Evolutionary conservation across 2,797 vertebrate species (phyloP).

Genomic region (Ispidina lecontei): DNA sequence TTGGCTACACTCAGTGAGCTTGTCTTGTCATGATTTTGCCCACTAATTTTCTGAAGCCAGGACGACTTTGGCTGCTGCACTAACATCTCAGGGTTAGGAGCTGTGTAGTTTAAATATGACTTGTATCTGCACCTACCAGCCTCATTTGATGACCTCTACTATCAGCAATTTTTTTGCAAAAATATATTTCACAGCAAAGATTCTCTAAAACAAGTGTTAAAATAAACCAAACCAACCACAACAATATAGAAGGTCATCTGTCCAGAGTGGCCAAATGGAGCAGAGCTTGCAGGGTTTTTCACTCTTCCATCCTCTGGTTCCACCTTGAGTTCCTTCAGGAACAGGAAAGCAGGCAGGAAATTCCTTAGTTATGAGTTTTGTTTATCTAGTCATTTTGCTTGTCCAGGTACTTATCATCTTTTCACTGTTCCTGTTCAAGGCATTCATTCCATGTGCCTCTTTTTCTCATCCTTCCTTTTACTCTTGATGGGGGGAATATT

Average conservation of each 20-base stretch:
- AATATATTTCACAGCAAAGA: neutral
- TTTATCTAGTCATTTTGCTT: conserved; percentile 35
- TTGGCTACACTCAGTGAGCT: neutral
- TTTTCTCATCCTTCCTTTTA: neutral
- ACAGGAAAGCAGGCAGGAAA: conserved; percentile 40
- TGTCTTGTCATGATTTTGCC: neutral
- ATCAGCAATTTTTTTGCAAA: neutral
- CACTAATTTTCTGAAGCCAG: neutral
- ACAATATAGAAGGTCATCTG: neutral
- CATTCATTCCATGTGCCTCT: neutral
- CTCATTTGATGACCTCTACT: neutral
- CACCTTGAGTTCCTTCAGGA: conserved; percentile 20
- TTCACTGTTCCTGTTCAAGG: conserved; percentile 33
- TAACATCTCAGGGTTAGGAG: neutral
- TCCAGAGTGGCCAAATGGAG: neutral
- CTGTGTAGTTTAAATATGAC: neutral
- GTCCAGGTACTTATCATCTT: conserved; percentile 21
- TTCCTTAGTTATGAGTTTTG: conserved; percentile 31
- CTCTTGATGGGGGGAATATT: neutral
- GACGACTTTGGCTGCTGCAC: neutral
- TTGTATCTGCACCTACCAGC: neutral
- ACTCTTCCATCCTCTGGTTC: neutral
- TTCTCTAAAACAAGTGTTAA: neutral
- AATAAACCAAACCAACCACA: neutral
- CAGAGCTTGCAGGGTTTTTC: neutral